Conservation (phyloP, 2,797 vertebrate genomes). For the Lophotriccus pileatus region DNA sequence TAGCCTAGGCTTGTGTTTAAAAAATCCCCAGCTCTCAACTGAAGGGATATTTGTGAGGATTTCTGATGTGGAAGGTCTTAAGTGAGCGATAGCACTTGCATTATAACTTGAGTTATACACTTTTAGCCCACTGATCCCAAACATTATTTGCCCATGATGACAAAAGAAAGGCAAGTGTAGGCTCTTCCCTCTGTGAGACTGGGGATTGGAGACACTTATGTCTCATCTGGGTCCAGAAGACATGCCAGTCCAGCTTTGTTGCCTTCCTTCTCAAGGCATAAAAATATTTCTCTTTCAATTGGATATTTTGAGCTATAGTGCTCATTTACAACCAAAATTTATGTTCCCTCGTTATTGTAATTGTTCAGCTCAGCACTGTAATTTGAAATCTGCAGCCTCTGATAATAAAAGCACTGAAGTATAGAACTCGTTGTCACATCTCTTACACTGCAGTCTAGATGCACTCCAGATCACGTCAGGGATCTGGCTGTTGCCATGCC, state of each 20-base stretch:
- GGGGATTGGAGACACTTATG: neutral
- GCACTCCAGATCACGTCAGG: neutral
- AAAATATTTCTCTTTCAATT: neutral
- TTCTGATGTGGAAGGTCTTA: neutral
- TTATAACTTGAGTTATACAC: neutral
- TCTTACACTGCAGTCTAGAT: neutral
- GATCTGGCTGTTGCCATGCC: neutral
- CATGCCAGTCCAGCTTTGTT: neutral
- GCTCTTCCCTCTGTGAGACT: neutral
- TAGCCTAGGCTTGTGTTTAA: neutral
- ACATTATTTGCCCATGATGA: neutral
- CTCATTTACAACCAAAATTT: neutral
- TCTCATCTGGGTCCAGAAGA: neutral
- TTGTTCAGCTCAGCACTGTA: neutral
- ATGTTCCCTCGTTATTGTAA: neutral
- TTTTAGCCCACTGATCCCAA: neutral
- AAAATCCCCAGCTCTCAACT: neutral
- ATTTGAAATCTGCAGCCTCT: slow-evolving; percentile 1
- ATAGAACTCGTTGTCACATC: neutral
- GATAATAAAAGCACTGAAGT: slow-evolving; percentile 9
- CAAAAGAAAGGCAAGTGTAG: neutral
- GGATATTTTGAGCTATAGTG: neutral
- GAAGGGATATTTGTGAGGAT: neutral
- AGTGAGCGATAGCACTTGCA: neutral
- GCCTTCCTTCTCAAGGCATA: neutral